Evolutionary conservation across 1,140 invertebrate species (phyloP).

Genomic region (Teleopsis dalmanni): DNA sequence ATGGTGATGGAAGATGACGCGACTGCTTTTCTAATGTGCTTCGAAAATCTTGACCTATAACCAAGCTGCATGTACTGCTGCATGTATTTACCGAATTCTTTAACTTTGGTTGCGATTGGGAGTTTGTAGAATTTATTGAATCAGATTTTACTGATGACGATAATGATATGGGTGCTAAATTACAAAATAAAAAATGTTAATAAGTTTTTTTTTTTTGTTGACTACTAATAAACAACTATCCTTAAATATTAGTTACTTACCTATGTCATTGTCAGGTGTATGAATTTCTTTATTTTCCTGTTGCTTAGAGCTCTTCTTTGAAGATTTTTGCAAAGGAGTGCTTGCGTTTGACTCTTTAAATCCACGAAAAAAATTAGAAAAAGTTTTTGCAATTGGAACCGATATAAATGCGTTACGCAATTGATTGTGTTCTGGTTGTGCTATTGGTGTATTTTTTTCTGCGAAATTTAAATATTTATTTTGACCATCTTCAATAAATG

Average conservation of each 20-base stretch:
- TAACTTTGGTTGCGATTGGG: constrained; percentile 13
- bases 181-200: not conserved
- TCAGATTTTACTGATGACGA: constrained; percentile 42
- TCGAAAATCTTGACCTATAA: constrained; percentile 15
- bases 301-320: not conserved
- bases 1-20: constrained; percentile 34
- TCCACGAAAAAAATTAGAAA: constrained; percentile 40
- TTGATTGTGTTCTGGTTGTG: constrained; percentile 30
- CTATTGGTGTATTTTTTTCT: constrained; percentile 33
- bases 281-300: constrained; percentile 11
- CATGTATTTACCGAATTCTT: constrained; percentile 12
- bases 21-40: constrained; percentile 30
- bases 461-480: constrained; percentile 25
- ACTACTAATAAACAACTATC: no score
- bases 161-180: constrained; percentile 16
- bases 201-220: no score
- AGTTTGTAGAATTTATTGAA: constrained; percentile 22
- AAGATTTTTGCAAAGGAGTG: not conserved
- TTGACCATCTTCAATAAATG: constrained; percentile 3
- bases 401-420: constrained; percentile 30
- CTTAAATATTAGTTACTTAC: constrained; percentile 16
- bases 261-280: constrained; percentile 23
- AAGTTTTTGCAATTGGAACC: constrained; percentile 38
- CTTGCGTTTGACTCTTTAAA: constrained; percentile 27
- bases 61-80: constrained; percentile 10